Conservation (phyloP, 2,888 invertebrate genomes). For the Cheilosia variabilis region DNA sequence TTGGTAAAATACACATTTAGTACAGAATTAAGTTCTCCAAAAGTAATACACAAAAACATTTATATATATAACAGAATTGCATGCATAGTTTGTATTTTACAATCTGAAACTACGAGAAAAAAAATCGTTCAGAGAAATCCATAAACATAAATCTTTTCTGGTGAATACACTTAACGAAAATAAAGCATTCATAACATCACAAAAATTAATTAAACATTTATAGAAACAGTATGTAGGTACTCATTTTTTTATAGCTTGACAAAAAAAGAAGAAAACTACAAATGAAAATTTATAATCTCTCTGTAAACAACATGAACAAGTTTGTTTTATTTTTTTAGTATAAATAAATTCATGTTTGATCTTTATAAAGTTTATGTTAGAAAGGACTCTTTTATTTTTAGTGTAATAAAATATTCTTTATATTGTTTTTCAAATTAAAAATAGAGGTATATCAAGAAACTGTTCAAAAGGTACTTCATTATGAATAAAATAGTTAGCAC, state of each 20-base stretch:
- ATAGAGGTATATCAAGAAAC: conserved; percentile 60
- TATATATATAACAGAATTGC: conserved; percentile 32
- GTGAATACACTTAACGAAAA: conserved; percentile 42
- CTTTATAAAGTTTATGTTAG: conserved; percentile 33
- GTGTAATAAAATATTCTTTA: conserved; percentile 46
- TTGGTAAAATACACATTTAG: conserved; percentile 33
- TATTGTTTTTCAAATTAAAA: conserved; percentile 48
- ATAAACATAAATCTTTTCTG: conserved; percentile 22
- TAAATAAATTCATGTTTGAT: conserved; percentile 48
- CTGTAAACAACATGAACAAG: conserved; percentile 25
- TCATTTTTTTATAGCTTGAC: not conserved
- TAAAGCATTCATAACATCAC: conserved; percentile 72
- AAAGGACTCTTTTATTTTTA: conserved; percentile 15
- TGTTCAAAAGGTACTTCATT: conserved; percentile 68
- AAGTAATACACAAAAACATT: conserved; percentile 18
- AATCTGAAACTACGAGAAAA: conserved; percentile 34
- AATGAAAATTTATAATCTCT: conserved; percentile 56
- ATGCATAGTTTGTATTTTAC: conserved; percentile 54
- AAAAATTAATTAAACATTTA: conserved; percentile 37
- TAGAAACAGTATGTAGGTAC: conserved; percentile 22
- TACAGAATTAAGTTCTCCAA: conserved; percentile 23
- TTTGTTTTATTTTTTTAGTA: conserved; percentile 9
- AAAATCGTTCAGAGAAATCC: conserved; percentile 65
- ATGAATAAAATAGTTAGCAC: conserved; percentile 54
- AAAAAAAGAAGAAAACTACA: conserved; percentile 27